These are phyloP conservation scores for Lomographa bimaculata DNA, from an alignment of 2,888 invertebrate species.

Conservation along the genomic window DNA sequence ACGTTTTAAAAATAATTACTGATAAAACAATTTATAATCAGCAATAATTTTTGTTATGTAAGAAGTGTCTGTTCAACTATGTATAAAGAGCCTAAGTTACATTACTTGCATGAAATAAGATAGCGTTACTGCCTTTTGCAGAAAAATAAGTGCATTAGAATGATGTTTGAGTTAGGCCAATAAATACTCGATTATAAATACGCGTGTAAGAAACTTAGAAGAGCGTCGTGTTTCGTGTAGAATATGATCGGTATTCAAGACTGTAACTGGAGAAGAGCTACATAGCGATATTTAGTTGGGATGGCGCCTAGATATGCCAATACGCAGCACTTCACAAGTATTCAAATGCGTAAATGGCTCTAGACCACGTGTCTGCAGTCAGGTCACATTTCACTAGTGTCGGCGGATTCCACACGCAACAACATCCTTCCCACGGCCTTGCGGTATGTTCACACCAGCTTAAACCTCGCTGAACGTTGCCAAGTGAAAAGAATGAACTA, in stretches of 20 bases:
- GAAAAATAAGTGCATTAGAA: too few relatives aligned
- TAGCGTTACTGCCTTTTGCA: too few relatives aligned
- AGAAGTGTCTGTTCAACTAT: too few relatives aligned
- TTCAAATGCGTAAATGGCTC: slow-evolving; percentile 17
- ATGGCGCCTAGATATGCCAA: slow-evolving; percentile 10
- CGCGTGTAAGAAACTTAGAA: too few relatives aligned
- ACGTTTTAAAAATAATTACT: too few relatives aligned
- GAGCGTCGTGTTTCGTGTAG: slow-evolving; percentile 8
- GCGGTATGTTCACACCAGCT: slow-evolving; percentile 41
- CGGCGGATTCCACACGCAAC: slow-evolving; percentile 41
- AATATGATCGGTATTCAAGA: slow-evolving; percentile 11
- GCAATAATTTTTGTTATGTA: too few relatives aligned
- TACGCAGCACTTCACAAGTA: slow-evolving; percentile 7
- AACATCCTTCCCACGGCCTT: slow-evolving; percentile 48
- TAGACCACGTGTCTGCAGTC: slow-evolving; percentile 33
- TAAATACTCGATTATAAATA: too few relatives aligned
- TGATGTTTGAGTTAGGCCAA: too few relatives aligned
- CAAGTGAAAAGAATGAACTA: slow-evolving; percentile 34
- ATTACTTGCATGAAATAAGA: neutral
- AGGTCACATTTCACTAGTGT: slow-evolving; percentile 44
- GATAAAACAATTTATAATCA: too few relatives aligned
- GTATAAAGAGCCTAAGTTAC: slow-evolving; percentile 1
- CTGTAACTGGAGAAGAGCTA: slow-evolving; percentile 11
- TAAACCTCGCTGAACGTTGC: slow-evolving; percentile 26
- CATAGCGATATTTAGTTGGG: slow-evolving; percentile 2